Conservation (phyloP, 92 coral and sea anemone species). For the Palythoa grandis region DNA sequence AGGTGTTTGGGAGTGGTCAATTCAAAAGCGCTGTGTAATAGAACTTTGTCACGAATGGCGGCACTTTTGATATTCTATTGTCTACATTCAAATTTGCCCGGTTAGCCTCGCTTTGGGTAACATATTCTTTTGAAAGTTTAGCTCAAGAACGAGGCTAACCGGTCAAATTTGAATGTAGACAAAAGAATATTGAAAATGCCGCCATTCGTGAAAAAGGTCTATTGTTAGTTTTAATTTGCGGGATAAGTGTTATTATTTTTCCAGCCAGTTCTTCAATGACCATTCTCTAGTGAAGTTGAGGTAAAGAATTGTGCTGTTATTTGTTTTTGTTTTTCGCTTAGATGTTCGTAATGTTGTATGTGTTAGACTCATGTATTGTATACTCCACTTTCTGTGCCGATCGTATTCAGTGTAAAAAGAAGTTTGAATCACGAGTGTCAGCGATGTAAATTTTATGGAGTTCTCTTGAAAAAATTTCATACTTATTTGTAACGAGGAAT, state of each 20-base stretch:
- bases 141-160: no score
- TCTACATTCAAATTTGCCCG: no score
- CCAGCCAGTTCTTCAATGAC: not conserved
- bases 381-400: not conserved
- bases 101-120: no score
- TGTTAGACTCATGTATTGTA: not conserved
- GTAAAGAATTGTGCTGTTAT: no score
- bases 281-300: not conserved
- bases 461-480: not conserved
- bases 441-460: not conserved
- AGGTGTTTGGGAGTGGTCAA: not conserved
- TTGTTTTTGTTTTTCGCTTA: not conserved
- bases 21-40: not conserved
- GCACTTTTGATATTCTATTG: no score
- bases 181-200: no score
- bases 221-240: not conserved
- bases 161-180: no score
- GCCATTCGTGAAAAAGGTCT: no score
- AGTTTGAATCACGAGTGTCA: slow-evolving; percentile 25
- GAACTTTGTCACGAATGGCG: no score
- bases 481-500: not conserved
- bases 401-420: not conserved
- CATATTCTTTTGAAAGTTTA: no score
- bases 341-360: not conserved
- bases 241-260: not conserved